phyloP scores from a whole-genome alignment of 2,888 invertebrate species.

The Calameuta pallipes region DNA sequence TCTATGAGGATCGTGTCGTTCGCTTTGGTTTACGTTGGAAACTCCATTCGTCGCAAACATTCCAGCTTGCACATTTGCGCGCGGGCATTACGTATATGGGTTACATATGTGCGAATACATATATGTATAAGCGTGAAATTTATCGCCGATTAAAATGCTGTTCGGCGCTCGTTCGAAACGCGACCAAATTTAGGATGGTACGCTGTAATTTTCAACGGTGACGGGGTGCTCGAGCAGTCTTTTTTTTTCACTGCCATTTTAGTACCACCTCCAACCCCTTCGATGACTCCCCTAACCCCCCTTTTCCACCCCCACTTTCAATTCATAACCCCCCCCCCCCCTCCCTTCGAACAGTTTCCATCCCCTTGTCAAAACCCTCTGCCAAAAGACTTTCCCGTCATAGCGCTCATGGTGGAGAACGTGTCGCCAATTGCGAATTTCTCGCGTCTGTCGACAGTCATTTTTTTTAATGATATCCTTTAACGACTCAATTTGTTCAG shows the following conservation, averaged over 20 bases:
- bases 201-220: neutral
- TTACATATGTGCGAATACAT: neutral
- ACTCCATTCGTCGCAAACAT: neutral
- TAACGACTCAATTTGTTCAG: neutral
- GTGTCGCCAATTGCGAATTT: neutral
- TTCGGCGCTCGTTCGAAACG: neutral
- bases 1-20: slow-evolving; percentile 26
- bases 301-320: neutral
- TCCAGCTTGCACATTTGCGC: neutral
- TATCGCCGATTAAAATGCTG: slow-evolving; percentile 5
- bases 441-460: neutral
- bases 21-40: slow-evolving; percentile 19
- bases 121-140: neutral
- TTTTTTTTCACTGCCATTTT: neutral
- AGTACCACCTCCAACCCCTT: neutral
- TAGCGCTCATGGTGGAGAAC: neutral
- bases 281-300: neutral
- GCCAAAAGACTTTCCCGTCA: neutral
- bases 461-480: neutral
- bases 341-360: neutral
- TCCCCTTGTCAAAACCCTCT: neutral
- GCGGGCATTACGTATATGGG: neutral
- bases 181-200: neutral
- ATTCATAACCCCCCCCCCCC: neutral
- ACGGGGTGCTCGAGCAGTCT: neutral